phyloP scores from a whole-genome alignment of 2,888 invertebrate genomes.

The Rotaria socialis region DNA sequence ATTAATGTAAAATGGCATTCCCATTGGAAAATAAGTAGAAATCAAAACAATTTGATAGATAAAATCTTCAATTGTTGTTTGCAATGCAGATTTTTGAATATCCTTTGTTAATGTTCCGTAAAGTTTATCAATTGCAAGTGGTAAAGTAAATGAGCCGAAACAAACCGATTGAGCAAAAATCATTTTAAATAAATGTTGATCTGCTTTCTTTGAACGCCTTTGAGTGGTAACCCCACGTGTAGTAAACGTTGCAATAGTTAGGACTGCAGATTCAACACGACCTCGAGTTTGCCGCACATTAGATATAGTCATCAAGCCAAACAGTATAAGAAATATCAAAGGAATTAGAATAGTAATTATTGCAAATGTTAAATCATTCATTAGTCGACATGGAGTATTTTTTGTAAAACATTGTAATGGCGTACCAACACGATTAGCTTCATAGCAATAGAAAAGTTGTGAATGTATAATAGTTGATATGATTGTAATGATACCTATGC shows the following conservation, averaged over 20 bases:
- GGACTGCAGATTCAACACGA: neutral
- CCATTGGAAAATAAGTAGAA: neutral
- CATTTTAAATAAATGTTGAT: too few relatives aligned
- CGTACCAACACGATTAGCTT: neutral
- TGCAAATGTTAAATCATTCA: neutral
- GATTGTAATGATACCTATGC: neutral
- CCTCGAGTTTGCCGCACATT: neutral
- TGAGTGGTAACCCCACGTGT: too few relatives aligned
- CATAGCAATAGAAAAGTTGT: neutral
- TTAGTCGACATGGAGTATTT: neutral
- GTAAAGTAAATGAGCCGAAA: neutral
- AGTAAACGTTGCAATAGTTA: too few relatives aligned
- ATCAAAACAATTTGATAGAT: neutral
- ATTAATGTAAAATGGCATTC: neutral
- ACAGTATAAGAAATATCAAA: neutral
- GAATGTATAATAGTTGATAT: neutral
- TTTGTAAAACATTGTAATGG: neutral
- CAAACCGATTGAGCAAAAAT: too few relatives aligned
- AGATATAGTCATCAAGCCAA: neutral
- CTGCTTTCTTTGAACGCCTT: too few relatives aligned
- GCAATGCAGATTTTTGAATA: neutral
- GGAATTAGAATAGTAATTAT: neutral
- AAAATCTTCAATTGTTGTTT: neutral
- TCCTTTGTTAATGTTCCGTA: neutral
- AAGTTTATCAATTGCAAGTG: neutral